Evolutionary conservation across 2,888 invertebrate species (phyloP).

Genomic region (Therioaphis trifolii): DNA sequence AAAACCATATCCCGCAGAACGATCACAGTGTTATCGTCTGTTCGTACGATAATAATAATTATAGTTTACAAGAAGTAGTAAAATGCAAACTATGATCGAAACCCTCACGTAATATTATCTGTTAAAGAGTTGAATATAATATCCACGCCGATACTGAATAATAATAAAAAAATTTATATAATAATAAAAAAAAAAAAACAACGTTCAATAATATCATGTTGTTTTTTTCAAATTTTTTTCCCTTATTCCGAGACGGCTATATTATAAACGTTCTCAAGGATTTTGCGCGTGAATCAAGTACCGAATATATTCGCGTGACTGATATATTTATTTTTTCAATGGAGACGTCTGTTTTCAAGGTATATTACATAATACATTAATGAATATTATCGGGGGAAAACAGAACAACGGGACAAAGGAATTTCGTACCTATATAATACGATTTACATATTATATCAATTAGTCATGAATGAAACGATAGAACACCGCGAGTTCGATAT

Average conservation of each 20-base stretch:
- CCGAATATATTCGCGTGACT: slow-evolving; percentile 17
- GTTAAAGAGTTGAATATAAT: too few relatives aligned
- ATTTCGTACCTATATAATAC: background rate
- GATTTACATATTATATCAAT: background rate
- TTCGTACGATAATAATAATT: too few relatives aligned
- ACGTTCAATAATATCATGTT: background rate
- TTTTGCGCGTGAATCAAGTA: background rate
- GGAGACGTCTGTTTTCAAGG: slow-evolving; percentile 3
- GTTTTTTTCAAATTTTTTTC: slow-evolving; percentile 14
- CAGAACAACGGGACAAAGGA: slow-evolving; percentile 8
- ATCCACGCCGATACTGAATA: too few relatives aligned
- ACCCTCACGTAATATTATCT: too few relatives aligned
- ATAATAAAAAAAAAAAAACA: background rate
- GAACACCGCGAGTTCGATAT: too few relatives aligned
- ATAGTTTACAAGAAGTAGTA: too few relatives aligned
- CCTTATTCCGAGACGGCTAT: background rate
- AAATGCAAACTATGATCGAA: too few relatives aligned
- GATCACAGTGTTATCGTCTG: too few relatives aligned
- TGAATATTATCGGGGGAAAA: background rate
- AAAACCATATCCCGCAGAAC: too few relatives aligned
- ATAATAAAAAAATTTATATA: too few relatives aligned
- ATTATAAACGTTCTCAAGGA: slow-evolving; percentile 35
- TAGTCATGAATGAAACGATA: too few relatives aligned
- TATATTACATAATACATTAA: background rate
- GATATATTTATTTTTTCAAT: slow-evolving; percentile 14